Evolutionary conservation across 2,888 invertebrate species (phyloP).

Genomic region (Acronicta alni): DNA sequence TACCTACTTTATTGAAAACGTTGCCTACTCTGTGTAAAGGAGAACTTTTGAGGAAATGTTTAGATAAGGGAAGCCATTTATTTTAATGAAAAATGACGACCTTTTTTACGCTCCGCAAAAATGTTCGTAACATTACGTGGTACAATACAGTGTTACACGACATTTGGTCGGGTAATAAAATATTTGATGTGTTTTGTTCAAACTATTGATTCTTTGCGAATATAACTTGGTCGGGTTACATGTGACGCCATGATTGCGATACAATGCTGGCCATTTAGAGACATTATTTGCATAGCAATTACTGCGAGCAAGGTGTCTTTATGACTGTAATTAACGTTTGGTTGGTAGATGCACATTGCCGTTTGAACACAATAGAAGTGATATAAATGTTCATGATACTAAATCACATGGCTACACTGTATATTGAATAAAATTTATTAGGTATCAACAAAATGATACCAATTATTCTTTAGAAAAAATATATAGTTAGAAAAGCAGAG

Average conservation of each 20-base stretch:
- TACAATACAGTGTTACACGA: slow-evolving; percentile 58
- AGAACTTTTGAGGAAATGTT: slow-evolving; percentile 61
- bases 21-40: slow-evolving; percentile 51
- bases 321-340: slow-evolving; percentile 27
- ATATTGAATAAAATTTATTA: no score
- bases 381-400: no score
- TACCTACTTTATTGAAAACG: slow-evolving; percentile 63
- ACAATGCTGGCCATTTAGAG: slow-evolving; percentile 37
- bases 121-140: slow-evolving; percentile 49
- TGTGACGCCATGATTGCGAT: slow-evolving; percentile 35
- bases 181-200: slow-evolving; percentile 50
- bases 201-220: slow-evolving; percentile 47
- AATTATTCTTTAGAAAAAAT: no score
- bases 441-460: no score
- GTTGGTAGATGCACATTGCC: slow-evolving; percentile 10
- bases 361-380: background rate
- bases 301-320: slow-evolving; percentile 21
- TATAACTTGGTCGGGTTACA: background rate
- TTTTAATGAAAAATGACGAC: slow-evolving; percentile 73
- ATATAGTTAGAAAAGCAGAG: no score
- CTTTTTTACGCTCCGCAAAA: slow-evolving; percentile 58
- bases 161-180: slow-evolving; percentile 59
- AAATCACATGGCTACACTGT: no score
- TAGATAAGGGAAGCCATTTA: slow-evolving; percentile 73
- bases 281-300: slow-evolving; percentile 38